Conservation (phyloP, 2,113 vertebrate genomes). For the Tringa solitaria region DNA sequence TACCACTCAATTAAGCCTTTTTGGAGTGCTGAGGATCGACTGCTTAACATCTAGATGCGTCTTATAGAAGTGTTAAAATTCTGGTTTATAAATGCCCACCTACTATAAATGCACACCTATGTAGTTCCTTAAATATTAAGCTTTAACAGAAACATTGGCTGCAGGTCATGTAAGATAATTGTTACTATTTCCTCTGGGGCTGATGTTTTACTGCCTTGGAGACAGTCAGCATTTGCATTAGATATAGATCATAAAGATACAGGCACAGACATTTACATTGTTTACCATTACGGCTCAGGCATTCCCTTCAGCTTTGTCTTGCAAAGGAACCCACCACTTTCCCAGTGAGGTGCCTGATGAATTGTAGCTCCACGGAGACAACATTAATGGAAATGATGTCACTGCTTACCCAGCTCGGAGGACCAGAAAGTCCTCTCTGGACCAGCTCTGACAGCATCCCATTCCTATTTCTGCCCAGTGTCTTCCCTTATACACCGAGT, state of each 20-base stretch:
- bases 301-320: not conserved
- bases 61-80: not conserved
- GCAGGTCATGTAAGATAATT: not conserved
- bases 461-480: not conserved
- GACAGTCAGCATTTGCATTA: constrained; percentile 25
- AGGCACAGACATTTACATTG: not conserved
- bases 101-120: not conserved
- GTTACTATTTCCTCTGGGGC: not conserved
- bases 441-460: not conserved
- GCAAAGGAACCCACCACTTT: not conserved
- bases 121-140: not conserved
- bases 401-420: not conserved
- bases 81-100: not conserved
- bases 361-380: not conserved
- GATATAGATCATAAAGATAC: not conserved
- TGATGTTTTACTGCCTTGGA: constrained; percentile 7
- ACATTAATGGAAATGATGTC: not conserved
- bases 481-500: not conserved
- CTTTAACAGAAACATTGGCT: not conserved
- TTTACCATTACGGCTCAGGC: not conserved
- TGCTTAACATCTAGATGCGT: not conserved
- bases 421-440: not conserved
- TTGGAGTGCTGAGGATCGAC: not conserved
- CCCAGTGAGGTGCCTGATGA: not conserved
- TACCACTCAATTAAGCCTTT: not conserved